These are phyloP conservation scores for Desoria tigrina DNA, from an alignment of 2,888 invertebrate species.

Conservation along the genomic window DNA sequence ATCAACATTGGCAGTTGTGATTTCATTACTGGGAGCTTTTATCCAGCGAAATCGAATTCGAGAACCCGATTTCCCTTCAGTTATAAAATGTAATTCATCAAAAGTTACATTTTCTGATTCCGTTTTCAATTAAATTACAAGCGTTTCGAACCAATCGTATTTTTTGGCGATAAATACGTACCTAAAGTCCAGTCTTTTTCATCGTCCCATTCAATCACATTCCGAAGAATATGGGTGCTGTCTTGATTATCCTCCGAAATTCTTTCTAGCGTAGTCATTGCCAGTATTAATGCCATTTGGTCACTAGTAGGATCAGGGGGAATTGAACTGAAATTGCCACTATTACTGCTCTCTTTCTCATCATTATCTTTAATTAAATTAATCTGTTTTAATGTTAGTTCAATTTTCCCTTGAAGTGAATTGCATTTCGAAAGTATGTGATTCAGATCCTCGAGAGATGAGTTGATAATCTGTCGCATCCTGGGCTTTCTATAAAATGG, in stretches of 20 bases:
- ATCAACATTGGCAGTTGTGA: too few species aligned
- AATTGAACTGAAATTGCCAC: too few species aligned
- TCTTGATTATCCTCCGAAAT: slow-evolving; percentile 25
- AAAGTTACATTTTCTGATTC: too few species aligned
- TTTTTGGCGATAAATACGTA: background rate
- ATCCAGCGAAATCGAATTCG: too few species aligned
- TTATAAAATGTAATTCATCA: too few species aligned
- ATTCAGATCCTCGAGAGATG: background rate
- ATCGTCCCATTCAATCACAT: slow-evolving; percentile 36
- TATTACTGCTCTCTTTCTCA: background rate
- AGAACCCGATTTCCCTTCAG: too few species aligned
- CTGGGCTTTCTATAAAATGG: background rate
- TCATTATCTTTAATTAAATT: too few species aligned
- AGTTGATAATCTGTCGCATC: background rate
- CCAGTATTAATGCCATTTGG: background rate
- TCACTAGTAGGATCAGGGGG: too few species aligned
- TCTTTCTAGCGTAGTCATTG: slow-evolving; percentile 16
- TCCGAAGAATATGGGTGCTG: slow-evolving; percentile 27
- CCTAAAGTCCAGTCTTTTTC: background rate
- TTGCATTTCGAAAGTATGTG: background rate
- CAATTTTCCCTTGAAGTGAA: background rate
- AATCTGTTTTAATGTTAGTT: background rate
- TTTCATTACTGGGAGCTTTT: too few species aligned
- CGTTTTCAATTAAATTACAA: too few species aligned
- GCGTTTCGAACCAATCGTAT: too few species aligned